These are phyloP conservation scores for Drosophila obscura DNA, from an alignment of 1,140 invertebrate genomes.

Conservation along the genomic window DNA sequence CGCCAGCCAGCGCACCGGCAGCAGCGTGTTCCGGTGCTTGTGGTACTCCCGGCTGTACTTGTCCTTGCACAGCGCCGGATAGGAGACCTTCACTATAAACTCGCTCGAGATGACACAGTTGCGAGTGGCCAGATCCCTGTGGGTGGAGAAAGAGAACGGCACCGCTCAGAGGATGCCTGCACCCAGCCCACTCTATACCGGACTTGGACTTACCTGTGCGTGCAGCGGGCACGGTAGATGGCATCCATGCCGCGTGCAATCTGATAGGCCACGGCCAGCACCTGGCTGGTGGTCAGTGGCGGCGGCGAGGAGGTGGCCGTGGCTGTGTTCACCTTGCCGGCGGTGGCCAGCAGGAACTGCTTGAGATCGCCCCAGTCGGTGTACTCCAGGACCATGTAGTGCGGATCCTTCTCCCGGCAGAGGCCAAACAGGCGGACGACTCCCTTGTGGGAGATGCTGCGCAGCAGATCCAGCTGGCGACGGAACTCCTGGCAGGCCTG, in stretches of 20 bases:
- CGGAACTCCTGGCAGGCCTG: constrained; percentile 91
- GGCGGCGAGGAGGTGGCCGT: constrained; percentile 84
- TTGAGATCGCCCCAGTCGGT: constrained; percentile 98
- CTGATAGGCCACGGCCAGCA: constrained; percentile 90
- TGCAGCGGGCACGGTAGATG: constrained; percentile 84
- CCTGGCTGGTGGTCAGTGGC: constrained; percentile 89
- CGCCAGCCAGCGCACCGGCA: constrained; percentile 94
- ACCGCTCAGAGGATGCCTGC: not conserved
- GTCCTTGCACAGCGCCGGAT: constrained; percentile 92
- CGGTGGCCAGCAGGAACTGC: constrained; percentile 94
- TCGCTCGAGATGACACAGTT: constrained; percentile 95
- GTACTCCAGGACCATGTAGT: constrained; percentile 95
- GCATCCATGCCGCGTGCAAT: constrained; percentile 94
- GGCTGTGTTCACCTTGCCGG: constrained; percentile 76
- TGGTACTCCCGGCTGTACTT: constrained; percentile 94
- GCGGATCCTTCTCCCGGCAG: constrained; percentile 92
- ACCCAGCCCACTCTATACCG: too few species aligned
- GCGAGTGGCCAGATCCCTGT: constrained; percentile 93
- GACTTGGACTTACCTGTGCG: constrained; percentile 65
- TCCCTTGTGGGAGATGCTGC: constrained; percentile 91
- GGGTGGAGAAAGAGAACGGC: not conserved
- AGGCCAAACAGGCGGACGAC: constrained; percentile 91
- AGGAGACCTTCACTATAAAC: constrained; percentile 92
- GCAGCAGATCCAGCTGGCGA: constrained; percentile 93
- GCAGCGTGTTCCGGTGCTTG: constrained; percentile 90